A percentile compares a stretch with the other conserved stretches of the same genome.
phyloP scores from a whole-genome alignment of 2,113 vertebrate species.

The Salvelinus sp. region DNA sequence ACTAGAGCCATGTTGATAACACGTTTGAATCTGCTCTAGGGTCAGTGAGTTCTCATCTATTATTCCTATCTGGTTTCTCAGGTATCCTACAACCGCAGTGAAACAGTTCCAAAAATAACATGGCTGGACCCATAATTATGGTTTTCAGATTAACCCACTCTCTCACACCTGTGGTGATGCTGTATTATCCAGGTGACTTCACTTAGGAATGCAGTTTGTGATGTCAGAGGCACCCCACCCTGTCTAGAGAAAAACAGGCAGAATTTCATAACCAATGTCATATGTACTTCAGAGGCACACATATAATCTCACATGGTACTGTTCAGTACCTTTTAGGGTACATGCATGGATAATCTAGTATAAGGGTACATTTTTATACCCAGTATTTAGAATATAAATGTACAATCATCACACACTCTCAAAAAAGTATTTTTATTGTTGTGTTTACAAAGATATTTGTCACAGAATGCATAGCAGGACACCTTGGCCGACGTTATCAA shows the following conservation, averaged over 20 bases:
- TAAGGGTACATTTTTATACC: too few relatives aligned
- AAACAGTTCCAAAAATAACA: conserved; percentile 65
- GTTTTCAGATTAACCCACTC: too few relatives aligned
- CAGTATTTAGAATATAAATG: too few relatives aligned
- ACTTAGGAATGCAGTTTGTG: conserved; percentile 25
- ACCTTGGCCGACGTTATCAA: too few relatives aligned
- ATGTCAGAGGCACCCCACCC: conserved; percentile 25
- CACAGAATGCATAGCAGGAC: neutral
- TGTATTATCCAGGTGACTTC: conserved; percentile 7
- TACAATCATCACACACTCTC: too few relatives aligned
- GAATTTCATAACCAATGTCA: too few relatives aligned
- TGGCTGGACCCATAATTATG: conserved; percentile 10
- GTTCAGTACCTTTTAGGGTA: too few relatives aligned
- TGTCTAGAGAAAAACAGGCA: neutral
- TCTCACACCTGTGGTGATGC: conserved; percentile 13
- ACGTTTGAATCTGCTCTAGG: conserved; percentile 50
- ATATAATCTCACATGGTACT: too few relatives aligned
- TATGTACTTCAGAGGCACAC: too few relatives aligned
- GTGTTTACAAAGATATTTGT: neutral
- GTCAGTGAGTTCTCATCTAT: conserved; percentile 46
- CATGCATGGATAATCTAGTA: too few relatives aligned
- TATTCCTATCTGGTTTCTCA: conserved; percentile 20
- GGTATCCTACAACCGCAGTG: conserved; percentile 24
- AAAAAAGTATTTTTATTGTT: neutral
- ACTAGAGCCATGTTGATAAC: neutral